Evolutionary conservation across 2,797 vertebrate species (phyloP).

Genomic region (Emydoidea blandingii): DNA sequence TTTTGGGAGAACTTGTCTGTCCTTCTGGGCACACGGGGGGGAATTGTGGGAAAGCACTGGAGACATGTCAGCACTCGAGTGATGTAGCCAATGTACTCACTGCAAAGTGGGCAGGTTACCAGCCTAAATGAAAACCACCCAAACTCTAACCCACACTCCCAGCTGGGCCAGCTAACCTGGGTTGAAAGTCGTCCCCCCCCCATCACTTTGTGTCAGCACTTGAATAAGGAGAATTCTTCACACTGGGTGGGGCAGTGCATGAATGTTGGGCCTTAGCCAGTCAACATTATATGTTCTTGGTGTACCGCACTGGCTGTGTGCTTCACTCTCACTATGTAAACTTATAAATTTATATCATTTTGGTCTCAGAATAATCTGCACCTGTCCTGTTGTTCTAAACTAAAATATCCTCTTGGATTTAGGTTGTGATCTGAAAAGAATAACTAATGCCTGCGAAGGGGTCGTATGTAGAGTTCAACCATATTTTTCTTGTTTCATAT

Average conservation of each 20-base stretch:
- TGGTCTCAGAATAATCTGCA: neutral
- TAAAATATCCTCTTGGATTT: neutral
- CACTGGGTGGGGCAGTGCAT: neutral
- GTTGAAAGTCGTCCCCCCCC: neutral
- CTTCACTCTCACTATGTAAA: neutral
- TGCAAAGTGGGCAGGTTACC: no score
- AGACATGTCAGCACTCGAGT: no score
- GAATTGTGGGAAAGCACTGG: no score
- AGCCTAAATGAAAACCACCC: no score
- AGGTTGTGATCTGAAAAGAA: neutral
- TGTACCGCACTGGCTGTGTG: neutral
- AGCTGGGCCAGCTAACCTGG: neutral
- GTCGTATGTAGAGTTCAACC: neutral
- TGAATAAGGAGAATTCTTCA: neutral
- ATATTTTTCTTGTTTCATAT: neutral
- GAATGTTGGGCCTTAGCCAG: neutral
- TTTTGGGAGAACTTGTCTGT: no score
- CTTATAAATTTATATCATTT: neutral
- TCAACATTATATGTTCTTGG: neutral
- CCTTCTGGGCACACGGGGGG: no score
- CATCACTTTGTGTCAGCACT: neutral
- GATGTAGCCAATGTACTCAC: no score
- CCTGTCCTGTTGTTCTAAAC: neutral
- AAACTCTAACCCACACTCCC: no score
- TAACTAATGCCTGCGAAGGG: neutral